Conservation (phyloP, 1,140 invertebrate genomes). For the Drosophila novamexicana region DNA sequence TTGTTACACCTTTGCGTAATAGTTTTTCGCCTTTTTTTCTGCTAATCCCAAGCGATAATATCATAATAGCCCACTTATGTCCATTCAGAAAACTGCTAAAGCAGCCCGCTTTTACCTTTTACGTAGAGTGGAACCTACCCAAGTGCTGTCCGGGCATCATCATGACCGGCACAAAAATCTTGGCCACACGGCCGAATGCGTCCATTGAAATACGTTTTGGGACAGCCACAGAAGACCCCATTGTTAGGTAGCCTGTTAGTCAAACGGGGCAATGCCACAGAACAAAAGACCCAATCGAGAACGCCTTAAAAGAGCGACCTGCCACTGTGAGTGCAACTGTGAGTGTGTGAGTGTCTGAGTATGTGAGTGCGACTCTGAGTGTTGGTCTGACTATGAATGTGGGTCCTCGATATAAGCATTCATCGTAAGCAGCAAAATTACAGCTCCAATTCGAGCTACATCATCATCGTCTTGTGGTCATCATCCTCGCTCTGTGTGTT, state of each 20-base stretch:
- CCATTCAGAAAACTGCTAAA: constrained; percentile 46
- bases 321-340: constrained; percentile 27
- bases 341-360: constrained; percentile 7
- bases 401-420: constrained; percentile 11
- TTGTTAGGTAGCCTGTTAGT: constrained; percentile 71
- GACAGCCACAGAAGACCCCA: constrained; percentile 49
- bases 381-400: constrained; percentile 19
- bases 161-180: constrained; percentile 80
- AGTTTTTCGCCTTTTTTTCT: constrained; percentile 23
- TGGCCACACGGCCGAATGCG: constrained; percentile 76
- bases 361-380: constrained; percentile 10
- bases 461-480: constrained; percentile 45
- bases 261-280: constrained; percentile 57
- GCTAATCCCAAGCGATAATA: constrained; percentile 53
- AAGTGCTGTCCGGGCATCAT: constrained; percentile 53
- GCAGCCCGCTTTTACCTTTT: constrained; percentile 53
- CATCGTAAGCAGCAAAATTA: constrained; percentile 66
- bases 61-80: constrained; percentile 48
- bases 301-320: constrained; percentile 32
- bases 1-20: constrained; percentile 34
- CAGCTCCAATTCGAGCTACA: constrained; percentile 60
- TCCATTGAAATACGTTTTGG: constrained; percentile 74
- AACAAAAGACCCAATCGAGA: constrained; percentile 66
- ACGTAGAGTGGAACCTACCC: constrained; percentile 3
- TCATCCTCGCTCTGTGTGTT: constrained; percentile 38